Conservation (phyloP, 2,888 invertebrate genomes). For the Muscina levida region DNA sequence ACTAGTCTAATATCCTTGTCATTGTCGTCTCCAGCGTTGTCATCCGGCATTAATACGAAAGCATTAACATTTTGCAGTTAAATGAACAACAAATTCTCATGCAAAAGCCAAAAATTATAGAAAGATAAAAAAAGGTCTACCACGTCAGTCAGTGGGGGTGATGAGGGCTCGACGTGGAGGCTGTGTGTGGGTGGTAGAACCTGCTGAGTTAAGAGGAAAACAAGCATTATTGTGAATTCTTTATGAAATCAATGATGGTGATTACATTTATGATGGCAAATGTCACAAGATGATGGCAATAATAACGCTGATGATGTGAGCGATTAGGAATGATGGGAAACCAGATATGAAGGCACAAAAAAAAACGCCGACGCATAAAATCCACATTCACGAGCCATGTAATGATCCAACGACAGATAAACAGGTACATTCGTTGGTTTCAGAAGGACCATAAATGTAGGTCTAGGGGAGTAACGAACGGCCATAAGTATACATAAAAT, state of each 20-base stretch:
- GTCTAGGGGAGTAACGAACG: no score
- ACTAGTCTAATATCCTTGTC: neutral
- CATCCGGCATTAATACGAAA: conserved; percentile 14
- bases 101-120: conserved; percentile 21
- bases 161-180: neutral
- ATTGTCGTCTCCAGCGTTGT: conserved; percentile 9
- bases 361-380: neutral
- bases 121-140: conserved; percentile 21
- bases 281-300: neutral
- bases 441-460: neutral
- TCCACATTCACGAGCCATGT: neutral
- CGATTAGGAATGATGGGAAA: conserved; percentile 11
- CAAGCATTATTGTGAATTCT: conserved; percentile 12
- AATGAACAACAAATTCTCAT: conserved; percentile 5
- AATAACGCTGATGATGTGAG: neutral
- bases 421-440: conserved; percentile 3
- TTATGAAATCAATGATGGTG: conserved; percentile 18
- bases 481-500: no score
- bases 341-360: neutral
- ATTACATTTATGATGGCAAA: conserved; percentile 20
- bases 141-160: no score
- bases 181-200: neutral
- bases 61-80: conserved; percentile 22
- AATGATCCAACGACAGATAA: neutral
- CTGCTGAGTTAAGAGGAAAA: conserved; percentile 8